Base-by-base conservation (phyloP, 2,113 vertebrate species). In the Ptilonorhynchus violaceus region DNA sequence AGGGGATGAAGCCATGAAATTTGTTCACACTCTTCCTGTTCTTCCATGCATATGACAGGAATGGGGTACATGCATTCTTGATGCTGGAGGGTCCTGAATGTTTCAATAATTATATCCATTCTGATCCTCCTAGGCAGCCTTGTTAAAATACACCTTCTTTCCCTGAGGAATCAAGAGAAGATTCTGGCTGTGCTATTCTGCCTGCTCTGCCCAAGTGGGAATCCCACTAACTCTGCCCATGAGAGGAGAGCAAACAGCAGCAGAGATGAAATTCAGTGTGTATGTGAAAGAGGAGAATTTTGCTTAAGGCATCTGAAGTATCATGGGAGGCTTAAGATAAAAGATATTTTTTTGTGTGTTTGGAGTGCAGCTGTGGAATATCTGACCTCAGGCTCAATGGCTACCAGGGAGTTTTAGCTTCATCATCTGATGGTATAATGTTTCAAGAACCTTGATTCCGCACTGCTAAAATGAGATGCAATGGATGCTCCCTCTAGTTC, bases 311-410 rank as follows among this genome's bases (percentile, higher is more conserved):
- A 74, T 56, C 31, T 56, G 46, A 81, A 87, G 42, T 89, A 85
- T 96, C 35, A 8, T 49, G 84, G 75, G n/a, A 75, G 83, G 88
- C 79, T 96, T 93, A 95, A 96, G 92, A 93, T 90, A 93, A 93
- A 97, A 93, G 85, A n/a, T n/a, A n/a, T n/a, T 94, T 85, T 55
- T 78, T 96, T 95, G 84, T 92, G 75, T 95, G 69, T 95, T 97
- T 91, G 89, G 58, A 95, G 73, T 90, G 95, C 97, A 97, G 96
- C 97, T 97, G 96, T 85, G 76, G 72, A 95, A 93, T 94, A 95
- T 55, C 87, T 97, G 85, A 87, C 96, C 96, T 89, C 67, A 70
- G 93, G 97, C 94, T 87, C 64, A 78, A 44, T 76, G 85, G 69
- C 95, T 95, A 85, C 44, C 53, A 73, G 80, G 83, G 80, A 87